These are phyloP conservation scores for Neostethus bicornis DNA, from an alignment of 2,797 vertebrate species.

Conservation along the genomic window DNA sequence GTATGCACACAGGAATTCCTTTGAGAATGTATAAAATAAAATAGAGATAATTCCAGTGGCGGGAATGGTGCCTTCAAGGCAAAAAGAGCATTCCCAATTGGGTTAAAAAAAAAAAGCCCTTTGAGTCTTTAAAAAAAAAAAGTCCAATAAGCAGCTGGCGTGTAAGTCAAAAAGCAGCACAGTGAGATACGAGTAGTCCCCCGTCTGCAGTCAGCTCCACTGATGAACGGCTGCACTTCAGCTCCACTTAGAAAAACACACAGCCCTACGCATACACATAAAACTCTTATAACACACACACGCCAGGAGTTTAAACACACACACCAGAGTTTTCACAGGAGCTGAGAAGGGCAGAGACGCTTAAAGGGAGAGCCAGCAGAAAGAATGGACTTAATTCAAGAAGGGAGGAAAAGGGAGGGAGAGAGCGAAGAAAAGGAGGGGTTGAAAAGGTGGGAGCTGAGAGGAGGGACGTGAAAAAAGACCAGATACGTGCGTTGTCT, in stretches of 20 bases:
- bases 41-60: constrained; percentile 41
- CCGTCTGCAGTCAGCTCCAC: constrained; percentile 53
- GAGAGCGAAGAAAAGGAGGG: constrained; percentile 40
- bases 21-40: constrained; percentile 2
- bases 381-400: constrained; percentile 81
- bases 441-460: constrained; percentile 64
- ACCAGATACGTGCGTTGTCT: constrained; percentile 39
- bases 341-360: constrained; percentile 60
- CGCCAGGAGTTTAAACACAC: constrained; percentile 51
- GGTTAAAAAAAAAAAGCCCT: constrained; percentile 34
- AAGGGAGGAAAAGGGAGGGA: constrained; percentile 44
- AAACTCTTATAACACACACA: constrained; percentile 67
- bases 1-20: constrained; percentile 20
- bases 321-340: constrained; percentile 54
- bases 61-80: constrained; percentile 30
- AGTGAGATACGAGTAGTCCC: constrained; percentile 59
- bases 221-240: constrained; percentile 72
- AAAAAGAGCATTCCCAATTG: constrained; percentile 44
- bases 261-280: constrained; percentile 60
- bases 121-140: constrained; percentile 15
- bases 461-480: constrained; percentile 59
- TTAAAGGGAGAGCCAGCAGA: constrained; percentile 72
- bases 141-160: constrained; percentile 49
- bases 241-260: constrained; percentile 76
- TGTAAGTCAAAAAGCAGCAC: constrained; percentile 48